Base-by-base conservation (phyloP, 2,797 vertebrate species). In the Gymnothorax reevesii region DNA sequence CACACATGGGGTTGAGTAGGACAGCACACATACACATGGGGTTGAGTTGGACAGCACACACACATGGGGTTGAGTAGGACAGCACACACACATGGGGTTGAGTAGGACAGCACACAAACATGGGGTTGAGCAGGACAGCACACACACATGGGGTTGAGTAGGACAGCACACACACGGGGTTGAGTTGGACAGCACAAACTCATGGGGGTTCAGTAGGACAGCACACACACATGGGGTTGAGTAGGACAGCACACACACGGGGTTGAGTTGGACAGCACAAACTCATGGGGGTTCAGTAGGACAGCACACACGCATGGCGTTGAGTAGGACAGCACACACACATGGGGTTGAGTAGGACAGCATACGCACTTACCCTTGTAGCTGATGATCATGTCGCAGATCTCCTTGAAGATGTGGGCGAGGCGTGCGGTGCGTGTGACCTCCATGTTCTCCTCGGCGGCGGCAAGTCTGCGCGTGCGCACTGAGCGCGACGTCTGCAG, bases 341-440 rank as follows among this genome's bases (percentile, higher is more conserved):
- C 33, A 15, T 33, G 9, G 27, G 71, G 75, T 54, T 79, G 75
- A 54, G 15, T 54, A 79, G n/a, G 17, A 17, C 49, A n/a, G 75
- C 59, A 22, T 4, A 86, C 92, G 93, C 88, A 99, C 33, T 42
- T 42, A 42, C 99, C 99, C 95, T 99, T 99, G 87, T 99, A 99
- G 92, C 97, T 94, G 88, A 98, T 97, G 94, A 99, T 99, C 93
- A 98, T 98, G 89, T 99, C 98, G 88, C 97, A 99, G 82, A 99
- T 99, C 93, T 99, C 99, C 94, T 99, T 99, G 94, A 99, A 99
- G 95, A 99, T 99, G 89, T 99, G 99, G 0, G 99, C 99, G 0
- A 99, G 97, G 85, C 99, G 98, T n/a, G 99, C 99, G 0, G 99
- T 97, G 42, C 98, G 97, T 0, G 98, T 98, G 84, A 99, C 98